phyloP scores from a whole-genome alignment of 1,140 invertebrate genomes.

The Aphis gossypii region DNA sequence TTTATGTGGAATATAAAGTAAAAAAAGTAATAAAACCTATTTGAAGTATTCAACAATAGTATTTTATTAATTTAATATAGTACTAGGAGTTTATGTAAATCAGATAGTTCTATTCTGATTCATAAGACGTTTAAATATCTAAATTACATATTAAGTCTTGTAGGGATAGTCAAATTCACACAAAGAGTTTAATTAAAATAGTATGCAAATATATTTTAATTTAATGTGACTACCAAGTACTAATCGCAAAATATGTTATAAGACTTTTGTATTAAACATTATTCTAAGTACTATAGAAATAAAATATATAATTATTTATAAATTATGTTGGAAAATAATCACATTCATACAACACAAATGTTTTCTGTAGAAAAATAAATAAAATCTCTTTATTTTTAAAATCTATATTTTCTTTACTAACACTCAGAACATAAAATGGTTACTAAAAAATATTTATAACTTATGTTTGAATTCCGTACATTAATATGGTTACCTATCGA shows the following conservation, averaged over 20 bases:
- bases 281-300: too few relatives aligned
- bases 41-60: too few relatives aligned
- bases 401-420: not conserved
- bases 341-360: not conserved
- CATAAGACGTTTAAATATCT: too few relatives aligned
- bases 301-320: not conserved
- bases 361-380: not conserved
- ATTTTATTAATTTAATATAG: too few relatives aligned
- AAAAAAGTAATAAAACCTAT: too few relatives aligned
- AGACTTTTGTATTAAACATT: not conserved
- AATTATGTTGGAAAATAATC: not conserved
- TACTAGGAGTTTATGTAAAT: too few relatives aligned
- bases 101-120: too few relatives aligned
- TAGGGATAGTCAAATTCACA: too few relatives aligned
- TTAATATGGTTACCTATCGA: not conserved
- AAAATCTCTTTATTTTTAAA: not conserved
- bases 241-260: not conserved
- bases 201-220: not conserved
- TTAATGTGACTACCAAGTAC: not conserved
- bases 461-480: not conserved
- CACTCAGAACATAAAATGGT: not conserved
- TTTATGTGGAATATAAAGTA: too few relatives aligned
- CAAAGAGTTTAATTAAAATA: too few relatives aligned
- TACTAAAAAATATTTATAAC: not conserved
- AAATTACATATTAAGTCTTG: too few relatives aligned